phyloP scores from a whole-genome alignment of 2,797 vertebrate species.

The Lagodon rhomboides region DNA sequence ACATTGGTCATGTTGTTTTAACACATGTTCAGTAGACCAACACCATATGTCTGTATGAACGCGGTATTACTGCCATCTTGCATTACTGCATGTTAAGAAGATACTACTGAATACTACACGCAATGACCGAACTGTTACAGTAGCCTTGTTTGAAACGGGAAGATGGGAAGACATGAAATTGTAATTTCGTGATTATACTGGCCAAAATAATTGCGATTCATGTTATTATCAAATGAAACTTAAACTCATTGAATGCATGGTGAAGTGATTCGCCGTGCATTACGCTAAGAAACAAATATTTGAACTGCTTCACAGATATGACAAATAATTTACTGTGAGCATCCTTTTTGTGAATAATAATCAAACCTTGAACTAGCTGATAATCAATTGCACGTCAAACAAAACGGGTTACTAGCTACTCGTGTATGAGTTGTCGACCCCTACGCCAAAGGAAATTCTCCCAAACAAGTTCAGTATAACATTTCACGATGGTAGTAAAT shows the following conservation, averaged over 20 bases:
- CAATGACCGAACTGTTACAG: background rate
- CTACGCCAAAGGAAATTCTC: too few species aligned
- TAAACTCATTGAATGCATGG: too few species aligned
- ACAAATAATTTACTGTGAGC: too few species aligned
- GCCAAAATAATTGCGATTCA: background rate
- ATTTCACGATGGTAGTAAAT: background rate
- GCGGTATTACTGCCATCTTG: background rate
- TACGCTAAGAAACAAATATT: too few species aligned
- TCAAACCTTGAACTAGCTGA: background rate
- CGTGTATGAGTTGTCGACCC: too few species aligned
- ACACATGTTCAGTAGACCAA: background rate
- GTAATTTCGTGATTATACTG: background rate
- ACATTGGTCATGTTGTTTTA: background rate
- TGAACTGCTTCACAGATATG: too few species aligned
- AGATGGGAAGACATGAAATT: background rate
- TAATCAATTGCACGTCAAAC: background rate
- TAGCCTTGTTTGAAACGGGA: background rate
- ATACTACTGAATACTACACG: background rate
- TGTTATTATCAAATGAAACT: too few species aligned
- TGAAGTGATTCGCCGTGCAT: too few species aligned
- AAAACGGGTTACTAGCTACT: background rate
- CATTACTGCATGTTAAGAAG: background rate
- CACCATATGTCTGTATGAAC: background rate
- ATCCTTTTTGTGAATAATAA: too few species aligned
- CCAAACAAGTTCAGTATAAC: background rate